Base-by-base conservation (phyloP, 2,888 invertebrate genomes). In the Eilema sororculum region DNA sequence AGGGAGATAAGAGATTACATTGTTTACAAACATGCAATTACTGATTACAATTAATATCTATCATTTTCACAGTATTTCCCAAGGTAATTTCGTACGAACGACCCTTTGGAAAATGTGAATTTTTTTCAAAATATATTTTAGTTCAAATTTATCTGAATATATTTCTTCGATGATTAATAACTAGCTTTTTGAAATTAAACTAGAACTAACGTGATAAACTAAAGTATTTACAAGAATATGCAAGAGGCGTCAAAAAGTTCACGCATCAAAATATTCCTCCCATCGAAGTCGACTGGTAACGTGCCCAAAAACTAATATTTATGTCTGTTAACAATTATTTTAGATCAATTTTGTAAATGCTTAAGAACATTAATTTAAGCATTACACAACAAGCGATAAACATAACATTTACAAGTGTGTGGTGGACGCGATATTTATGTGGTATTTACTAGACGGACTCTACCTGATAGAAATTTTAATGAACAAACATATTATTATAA, bases 391-490 rank as follows among this genome's bases (percentile, higher is more conserved):
- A 62, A 41, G 41, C 20, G 30, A 46, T 64, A 30, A 64, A 52
- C n/a, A 25, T 57, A 16, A 65, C 25, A 65, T 56, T 37, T 57
- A 56, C 56, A 56, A 41, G 52, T 66, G 25, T 58, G 20, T 56
- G 56, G 58, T 64, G n/a, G 46, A 33, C 30, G 30, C 8, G 8
- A 58, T 68, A 58, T 70, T 58, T 63, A 63, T 60, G 63, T 22
- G 46, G 64, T 68, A 28, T 68, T n/a, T 68, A 65, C 24, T 33
- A 65, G 69, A 65, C 52, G 46, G 28, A 63, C n/a, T 64, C 41
- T 65, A 65, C 65, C 65, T 69, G 69, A 33, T 46, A 33, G 59
- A 52, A 52, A 69, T 69, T 20, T 65, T 33, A 65, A 69, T 13
- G 16, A 57, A 63, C 8, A 65, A 28, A 52, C 28, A 28, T n/a